phyloP scores from a whole-genome alignment of 2,797 vertebrate genomes.

The Silurus lanzhouensis region DNA sequence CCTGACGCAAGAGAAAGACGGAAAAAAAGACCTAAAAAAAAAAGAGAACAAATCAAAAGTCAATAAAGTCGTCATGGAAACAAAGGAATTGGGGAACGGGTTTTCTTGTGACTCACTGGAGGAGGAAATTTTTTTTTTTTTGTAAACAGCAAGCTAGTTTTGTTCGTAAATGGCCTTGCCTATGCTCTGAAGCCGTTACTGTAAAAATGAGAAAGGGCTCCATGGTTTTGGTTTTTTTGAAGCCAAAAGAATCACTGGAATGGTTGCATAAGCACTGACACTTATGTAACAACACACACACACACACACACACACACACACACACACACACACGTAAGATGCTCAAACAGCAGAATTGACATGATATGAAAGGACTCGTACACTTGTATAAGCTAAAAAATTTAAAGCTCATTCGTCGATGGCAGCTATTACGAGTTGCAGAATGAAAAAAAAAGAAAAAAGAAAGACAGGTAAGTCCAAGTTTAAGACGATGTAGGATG shows the following conservation, averaged over 20 bases:
- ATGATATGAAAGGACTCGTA: neutral
- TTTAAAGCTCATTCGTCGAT: neutral
- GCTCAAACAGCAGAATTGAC: conserved; percentile 19
- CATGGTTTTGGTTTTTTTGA: neutral
- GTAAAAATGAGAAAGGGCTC: neutral
- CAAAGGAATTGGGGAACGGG: conserved; percentile 55
- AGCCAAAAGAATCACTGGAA: conserved; percentile 9
- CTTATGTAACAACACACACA: conserved; percentile 19
- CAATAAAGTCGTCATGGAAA: conserved; percentile 70
- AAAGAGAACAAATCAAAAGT: conserved; percentile 59
- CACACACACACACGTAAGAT: conserved; percentile 22
- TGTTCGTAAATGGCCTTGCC: conserved; percentile 6
- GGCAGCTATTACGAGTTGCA: neutral
- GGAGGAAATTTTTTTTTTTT: neutral
- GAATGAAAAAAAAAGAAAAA: neutral
- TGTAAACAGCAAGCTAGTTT: conserved; percentile 2
- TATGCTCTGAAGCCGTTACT: neutral
- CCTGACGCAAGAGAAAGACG: conserved; percentile 65
- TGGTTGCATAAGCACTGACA: conserved; percentile 26
- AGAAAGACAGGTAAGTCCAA: too few relatives aligned
- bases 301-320: too few relatives aligned
- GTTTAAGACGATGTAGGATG: neutral
- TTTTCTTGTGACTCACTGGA: conserved; percentile 45
- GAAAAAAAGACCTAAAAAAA: conserved; percentile 42
- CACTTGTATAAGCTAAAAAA: neutral